Evolutionary conservation across 2,797 vertebrate species (phyloP).

Genomic region (Helarctos malayanus): DNA sequence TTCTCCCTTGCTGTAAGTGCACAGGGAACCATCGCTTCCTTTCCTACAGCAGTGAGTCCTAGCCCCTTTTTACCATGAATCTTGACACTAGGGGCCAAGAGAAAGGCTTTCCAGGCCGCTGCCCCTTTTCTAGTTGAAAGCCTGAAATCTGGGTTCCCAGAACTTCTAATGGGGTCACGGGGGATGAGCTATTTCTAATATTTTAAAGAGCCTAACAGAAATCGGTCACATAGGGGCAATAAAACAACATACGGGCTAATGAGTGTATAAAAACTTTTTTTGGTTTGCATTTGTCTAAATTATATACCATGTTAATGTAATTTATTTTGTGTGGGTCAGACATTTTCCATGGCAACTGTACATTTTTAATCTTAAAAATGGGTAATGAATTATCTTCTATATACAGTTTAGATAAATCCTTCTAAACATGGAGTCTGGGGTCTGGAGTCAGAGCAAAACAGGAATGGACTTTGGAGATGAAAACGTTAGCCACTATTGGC

Average conservation of each 20-base stretch:
- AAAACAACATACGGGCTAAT: not conserved
- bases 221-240: not conserved
- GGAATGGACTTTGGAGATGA: not conserved
- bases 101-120: not conserved
- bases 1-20: not conserved
- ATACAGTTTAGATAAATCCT: conserved; percentile 49
- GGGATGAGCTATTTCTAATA: not conserved
- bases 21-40: not conserved
- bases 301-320: not conserved
- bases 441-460: not conserved
- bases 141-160: not conserved
- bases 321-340: not conserved
- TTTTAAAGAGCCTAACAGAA: not conserved
- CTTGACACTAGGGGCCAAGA: not conserved
- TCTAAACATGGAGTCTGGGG: not conserved
- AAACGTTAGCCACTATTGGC: not conserved
- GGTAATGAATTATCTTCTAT: not conserved
- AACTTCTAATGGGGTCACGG: not conserved
- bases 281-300: not conserved
- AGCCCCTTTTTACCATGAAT: not conserved
- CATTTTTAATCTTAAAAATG: conserved; percentile 16
- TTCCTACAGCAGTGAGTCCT: not conserved
- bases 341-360: conserved; percentile 8
- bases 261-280: not conserved
- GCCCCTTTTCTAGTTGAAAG: not conserved